Conservation (phyloP, 1,140 invertebrate genomes). For the Drosophila lini region DNA sequence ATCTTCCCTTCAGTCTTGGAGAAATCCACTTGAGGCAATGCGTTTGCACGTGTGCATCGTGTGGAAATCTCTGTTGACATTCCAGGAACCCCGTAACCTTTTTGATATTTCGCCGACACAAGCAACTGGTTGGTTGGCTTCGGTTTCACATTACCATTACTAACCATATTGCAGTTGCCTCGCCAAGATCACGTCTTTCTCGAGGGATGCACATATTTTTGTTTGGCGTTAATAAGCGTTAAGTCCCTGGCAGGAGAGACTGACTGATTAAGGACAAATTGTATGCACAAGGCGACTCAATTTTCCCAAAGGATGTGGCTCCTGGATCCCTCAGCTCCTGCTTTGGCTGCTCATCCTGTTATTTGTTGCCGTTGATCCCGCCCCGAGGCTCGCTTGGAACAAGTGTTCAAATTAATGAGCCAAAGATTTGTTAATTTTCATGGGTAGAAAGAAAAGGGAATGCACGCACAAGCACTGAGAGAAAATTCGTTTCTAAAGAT, state of each 20-base stretch:
- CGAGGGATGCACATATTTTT: constrained; percentile 17
- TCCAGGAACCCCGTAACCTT: constrained; percentile 68
- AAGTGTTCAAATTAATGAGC: constrained; percentile 80
- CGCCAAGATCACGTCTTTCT: constrained; percentile 27
- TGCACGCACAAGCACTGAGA: constrained; percentile 27
- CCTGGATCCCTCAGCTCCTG: constrained; percentile 20
- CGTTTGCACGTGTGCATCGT: constrained; percentile 78
- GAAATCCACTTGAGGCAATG: constrained; percentile 59
- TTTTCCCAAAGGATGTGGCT: constrained; percentile 47
- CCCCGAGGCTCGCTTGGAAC: constrained; percentile 44
- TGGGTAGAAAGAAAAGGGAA: constrained; percentile 40
- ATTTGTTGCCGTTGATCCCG: constrained; percentile 21
- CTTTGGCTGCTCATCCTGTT: constrained; percentile 3
- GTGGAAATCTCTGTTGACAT: constrained; percentile 82
- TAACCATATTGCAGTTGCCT: constrained; percentile 24
- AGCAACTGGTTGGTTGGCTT: constrained; percentile 20
- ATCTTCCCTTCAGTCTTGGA: constrained; percentile 3
- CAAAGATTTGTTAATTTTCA: constrained; percentile 81
- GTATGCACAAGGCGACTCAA: constrained; percentile 64
- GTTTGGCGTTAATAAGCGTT: constrained; percentile 77
- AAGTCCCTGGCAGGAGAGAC: constrained; percentile 63
- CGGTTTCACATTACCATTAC: constrained; percentile 70
- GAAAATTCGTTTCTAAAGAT: neutral
- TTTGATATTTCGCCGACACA: constrained; percentile 59
- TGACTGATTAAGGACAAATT: constrained; percentile 66